phyloP scores from a whole-genome alignment of 2,888 invertebrate genomes.

The Brachyptera risi region DNA sequence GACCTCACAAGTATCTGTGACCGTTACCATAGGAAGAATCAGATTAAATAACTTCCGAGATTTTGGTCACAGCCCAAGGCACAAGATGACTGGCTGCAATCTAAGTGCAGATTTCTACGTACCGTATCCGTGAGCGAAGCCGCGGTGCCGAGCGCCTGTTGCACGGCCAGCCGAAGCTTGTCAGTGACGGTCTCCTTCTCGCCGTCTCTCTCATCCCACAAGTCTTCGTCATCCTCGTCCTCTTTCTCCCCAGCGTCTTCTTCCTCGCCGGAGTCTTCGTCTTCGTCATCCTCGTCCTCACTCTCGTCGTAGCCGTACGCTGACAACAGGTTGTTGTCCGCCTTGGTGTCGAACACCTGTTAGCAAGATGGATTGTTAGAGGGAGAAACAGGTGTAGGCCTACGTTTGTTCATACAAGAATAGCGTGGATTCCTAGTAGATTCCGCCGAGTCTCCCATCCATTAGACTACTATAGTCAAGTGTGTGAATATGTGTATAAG shows the following conservation, averaged over 20 bases:
- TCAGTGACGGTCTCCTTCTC: conserved; percentile 59
- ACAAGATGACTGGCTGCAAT: no score
- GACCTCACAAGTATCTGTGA: no score
- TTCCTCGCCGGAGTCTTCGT: conserved; percentile 37
- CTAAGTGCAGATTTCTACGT: no score
- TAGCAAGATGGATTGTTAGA: not conserved
- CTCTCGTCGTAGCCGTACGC: conserved; percentile 36
- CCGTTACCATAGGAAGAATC: no score
- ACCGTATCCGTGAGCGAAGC: conserved; percentile 52
- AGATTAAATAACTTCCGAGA: no score
- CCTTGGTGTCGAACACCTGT: conserved; percentile 60
- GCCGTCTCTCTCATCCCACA: conserved; percentile 46
- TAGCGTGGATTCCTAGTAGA: no score
- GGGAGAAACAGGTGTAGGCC: not conserved
- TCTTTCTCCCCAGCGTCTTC: conserved; percentile 51
- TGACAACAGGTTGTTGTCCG: conserved; percentile 59
- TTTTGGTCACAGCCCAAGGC: no score
- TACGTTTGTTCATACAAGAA: no score
- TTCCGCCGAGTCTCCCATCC: no score
- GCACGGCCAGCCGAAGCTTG: conserved; percentile 65
- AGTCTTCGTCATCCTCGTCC: conserved; percentile 46
- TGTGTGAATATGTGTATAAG: no score
- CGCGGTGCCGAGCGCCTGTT: conserved; percentile 59
- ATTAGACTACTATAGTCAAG: no score
- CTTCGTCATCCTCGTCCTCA: conserved; percentile 25